Evolutionary conservation across 1,140 invertebrate species (phyloP).

Genomic region (Pseudomyrmex flavicornis): DNA sequence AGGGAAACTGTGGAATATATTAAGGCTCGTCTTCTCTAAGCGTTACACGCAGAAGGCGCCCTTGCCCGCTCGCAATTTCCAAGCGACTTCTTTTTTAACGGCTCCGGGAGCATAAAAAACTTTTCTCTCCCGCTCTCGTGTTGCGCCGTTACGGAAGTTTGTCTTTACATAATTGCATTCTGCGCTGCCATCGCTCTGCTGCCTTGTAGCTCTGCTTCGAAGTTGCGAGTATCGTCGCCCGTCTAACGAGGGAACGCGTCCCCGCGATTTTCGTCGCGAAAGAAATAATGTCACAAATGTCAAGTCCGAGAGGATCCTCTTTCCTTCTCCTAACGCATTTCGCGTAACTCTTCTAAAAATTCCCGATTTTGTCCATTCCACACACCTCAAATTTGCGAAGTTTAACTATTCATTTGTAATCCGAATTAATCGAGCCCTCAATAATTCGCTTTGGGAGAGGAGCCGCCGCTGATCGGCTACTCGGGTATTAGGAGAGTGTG

Average conservation of each 20-base stretch:
- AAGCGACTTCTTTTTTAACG: conserved; percentile 52
- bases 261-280: conserved; percentile 15
- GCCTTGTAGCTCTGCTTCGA: background rate
- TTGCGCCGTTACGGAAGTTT: conserved; percentile 51
- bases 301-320: background rate
- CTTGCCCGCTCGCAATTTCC: conserved; percentile 48
- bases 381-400: no score
- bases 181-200: conserved; percentile 18
- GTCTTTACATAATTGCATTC: conserved; percentile 56
- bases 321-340: no score
- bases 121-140: conserved; percentile 30
- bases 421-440: no score
- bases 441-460: no score
- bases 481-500: no score
- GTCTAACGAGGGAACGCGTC: background rate
- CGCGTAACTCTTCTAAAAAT: no score
- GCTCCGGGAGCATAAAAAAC: conserved; percentile 38
- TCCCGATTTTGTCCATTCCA: no score
- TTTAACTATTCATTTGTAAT: no score
- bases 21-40: conserved; percentile 42
- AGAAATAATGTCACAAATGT: conserved; percentile 18
- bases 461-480: no score
- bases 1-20: conserved; percentile 55
- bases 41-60: conserved; percentile 39
- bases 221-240: conserved; percentile 4